Evolutionary conservation across 2,888 invertebrate genomes (phyloP).

Genomic region (Cecidostiba fungosa): DNA sequence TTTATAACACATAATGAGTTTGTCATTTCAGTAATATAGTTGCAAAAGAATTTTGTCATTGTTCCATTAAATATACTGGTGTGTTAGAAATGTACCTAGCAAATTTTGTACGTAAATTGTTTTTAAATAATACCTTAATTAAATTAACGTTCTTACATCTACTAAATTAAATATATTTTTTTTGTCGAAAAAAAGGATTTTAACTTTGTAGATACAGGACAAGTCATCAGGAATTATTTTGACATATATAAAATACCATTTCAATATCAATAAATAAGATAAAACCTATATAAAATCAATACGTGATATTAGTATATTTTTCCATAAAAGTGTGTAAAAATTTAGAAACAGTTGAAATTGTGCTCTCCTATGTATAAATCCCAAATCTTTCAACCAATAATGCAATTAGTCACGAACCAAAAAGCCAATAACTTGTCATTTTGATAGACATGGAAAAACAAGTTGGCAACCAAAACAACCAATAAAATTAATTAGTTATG

Average conservation of each 20-base stretch:
- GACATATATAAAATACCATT: neutral
- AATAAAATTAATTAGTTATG: slow-evolving; percentile 57
- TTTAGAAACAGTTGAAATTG: slow-evolving; percentile 29
- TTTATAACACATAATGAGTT: neutral
- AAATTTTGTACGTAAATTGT: neutral
- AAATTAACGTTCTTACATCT: neutral
- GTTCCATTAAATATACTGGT: neutral
- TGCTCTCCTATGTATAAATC: slow-evolving; percentile 8
- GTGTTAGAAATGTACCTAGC: neutral
- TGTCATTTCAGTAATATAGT: neutral
- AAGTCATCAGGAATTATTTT: neutral
- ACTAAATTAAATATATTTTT: neutral
- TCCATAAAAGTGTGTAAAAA: slow-evolving; percentile 18
- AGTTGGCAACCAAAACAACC: slow-evolving; percentile 45
- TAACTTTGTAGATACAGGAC: neutral
- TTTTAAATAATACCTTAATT: neutral
- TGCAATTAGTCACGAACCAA: slow-evolving; percentile 69
- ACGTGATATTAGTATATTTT: slow-evolving; percentile 4
- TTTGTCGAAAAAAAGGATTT: neutral
- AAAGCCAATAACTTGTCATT: slow-evolving; percentile 55
- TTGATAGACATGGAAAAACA: slow-evolving; percentile 31
- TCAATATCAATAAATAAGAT: neutral
- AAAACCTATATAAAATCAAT: neutral
- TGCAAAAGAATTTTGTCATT: slow-evolving; percentile 2
- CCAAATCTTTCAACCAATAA: slow-evolving; percentile 37